These are phyloP conservation scores for Anser brachyrhynchus DNA, from an alignment of 2,113 vertebrate genomes.

Conservation along the genomic window DNA sequence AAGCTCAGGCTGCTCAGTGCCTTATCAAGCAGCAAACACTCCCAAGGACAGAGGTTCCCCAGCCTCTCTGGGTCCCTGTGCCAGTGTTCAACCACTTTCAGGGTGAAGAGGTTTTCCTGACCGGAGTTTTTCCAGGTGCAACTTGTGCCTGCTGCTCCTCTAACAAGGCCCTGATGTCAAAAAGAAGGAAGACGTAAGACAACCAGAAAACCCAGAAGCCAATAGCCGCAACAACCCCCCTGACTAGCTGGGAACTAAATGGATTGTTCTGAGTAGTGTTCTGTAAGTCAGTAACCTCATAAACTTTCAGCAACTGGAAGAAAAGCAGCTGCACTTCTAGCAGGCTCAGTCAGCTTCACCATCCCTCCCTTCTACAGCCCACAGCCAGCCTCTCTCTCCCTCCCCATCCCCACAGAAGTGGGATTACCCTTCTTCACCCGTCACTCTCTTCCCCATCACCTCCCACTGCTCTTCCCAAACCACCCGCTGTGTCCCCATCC, in stretches of 20 bases:
- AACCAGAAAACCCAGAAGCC: not conserved
- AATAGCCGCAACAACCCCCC: not conserved
- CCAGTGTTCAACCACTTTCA: not conserved
- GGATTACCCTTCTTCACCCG: accelerated
- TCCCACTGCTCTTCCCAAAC: not conserved
- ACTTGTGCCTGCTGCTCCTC: not conserved
- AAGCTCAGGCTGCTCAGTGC: not conserved
- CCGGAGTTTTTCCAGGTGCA: not conserved
- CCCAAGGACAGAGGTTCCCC: accelerated
- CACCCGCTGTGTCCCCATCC: not conserved
- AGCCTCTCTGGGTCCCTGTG: accelerated
- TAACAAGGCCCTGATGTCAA: not conserved
- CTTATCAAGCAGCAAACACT: not conserved
- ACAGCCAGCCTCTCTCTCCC: accelerated
- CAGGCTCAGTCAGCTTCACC: not conserved
- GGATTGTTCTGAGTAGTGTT: not conserved
- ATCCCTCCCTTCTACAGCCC: not conserved
- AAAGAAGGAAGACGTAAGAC: not conserved
- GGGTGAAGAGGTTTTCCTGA: accelerated
- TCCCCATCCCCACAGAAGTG: accelerated
- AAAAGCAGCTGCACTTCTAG: not conserved
- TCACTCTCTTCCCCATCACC: not conserved
- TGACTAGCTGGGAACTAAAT: not conserved
- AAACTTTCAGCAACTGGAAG: not conserved
- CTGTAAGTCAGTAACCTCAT: not conserved